phyloP scores from a whole-genome alignment of 2,797 vertebrate species.

The Sebastiscus tertius region DNA sequence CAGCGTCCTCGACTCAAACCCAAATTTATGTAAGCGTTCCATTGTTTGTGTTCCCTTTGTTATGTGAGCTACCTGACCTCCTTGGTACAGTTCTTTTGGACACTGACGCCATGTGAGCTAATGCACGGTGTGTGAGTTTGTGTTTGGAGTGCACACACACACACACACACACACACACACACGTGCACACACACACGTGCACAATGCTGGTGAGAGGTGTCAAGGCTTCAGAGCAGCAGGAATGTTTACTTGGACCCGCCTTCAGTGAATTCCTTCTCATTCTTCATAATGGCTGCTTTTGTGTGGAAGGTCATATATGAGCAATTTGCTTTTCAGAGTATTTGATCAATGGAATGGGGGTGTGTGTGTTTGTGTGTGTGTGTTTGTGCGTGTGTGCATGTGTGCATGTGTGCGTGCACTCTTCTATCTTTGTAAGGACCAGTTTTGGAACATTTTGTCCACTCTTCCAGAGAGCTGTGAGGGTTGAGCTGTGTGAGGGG shows the following conservation, averaged over 20 bases:
- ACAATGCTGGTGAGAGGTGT: conserved; percentile 24
- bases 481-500: no score
- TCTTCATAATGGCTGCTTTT: conserved; percentile 64
- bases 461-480: background rate
- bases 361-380: no score
- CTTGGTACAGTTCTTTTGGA: conserved; percentile 31
- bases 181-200: conserved; percentile 36
- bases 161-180: conserved; percentile 18
- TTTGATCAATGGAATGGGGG: conserved; percentile 38
- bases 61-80: conserved; percentile 59
- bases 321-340: conserved; percentile 47
- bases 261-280: conserved; percentile 59
- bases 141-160: conserved; percentile 57
- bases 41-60: conserved; percentile 43
- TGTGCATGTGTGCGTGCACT: background rate
- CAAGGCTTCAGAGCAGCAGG: conserved; percentile 52
- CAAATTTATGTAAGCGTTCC: conserved; percentile 57
- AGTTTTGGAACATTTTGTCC: conserved; percentile 19
- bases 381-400: background rate
- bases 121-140: conserved; percentile 29
- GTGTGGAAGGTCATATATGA: conserved; percentile 65
- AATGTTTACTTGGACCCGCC: conserved; percentile 65
- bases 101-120: conserved; percentile 46
- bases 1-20: conserved; percentile 27
- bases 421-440: background rate